Conservation (phyloP, 1,140 invertebrate species). For the Scaptomyza graminum region DNA sequence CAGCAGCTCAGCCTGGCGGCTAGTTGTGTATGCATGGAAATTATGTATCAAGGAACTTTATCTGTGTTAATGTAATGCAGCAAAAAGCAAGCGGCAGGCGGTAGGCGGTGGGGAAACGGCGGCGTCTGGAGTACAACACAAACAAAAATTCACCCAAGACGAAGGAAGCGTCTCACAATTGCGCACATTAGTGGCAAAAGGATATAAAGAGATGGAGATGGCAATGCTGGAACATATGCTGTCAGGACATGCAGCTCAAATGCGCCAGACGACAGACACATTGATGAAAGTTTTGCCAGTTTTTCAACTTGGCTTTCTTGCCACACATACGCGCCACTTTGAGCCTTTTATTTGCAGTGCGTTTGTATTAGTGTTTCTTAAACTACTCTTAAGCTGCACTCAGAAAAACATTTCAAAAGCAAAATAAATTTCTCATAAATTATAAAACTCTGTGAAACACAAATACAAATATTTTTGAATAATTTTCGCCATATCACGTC, state of each 20-base stretch:
- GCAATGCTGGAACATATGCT: slow-evolving; percentile 13
- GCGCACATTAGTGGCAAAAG: slow-evolving; percentile 48
- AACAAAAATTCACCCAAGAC: slow-evolving; percentile 28
- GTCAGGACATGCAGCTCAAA: slow-evolving; percentile 27
- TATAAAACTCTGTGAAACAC: no score
- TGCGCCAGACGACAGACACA: slow-evolving; percentile 47
- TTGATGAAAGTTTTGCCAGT: slow-evolving; percentile 64
- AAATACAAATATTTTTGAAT: no score
- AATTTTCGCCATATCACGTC: neutral
- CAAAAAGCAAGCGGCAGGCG: slow-evolving; percentile 55
- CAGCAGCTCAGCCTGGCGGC: slow-evolving; percentile 35
- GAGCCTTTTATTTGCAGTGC: slow-evolving; percentile 52
- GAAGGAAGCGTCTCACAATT: slow-evolving; percentile 55
- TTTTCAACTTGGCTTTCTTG: slow-evolving; percentile 31
- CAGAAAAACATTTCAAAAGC: no score
- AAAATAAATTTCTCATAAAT: no score
- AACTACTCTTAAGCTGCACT: neutral
- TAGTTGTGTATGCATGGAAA: slow-evolving; percentile 74
- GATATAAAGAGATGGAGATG: neutral
- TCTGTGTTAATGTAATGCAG: slow-evolving; percentile 82
- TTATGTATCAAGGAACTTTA: slow-evolving; percentile 83
- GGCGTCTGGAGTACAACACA: slow-evolving; percentile 24
- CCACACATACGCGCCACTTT: slow-evolving; percentile 53
- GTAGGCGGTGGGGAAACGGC: slow-evolving; percentile 26
- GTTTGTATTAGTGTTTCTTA: slow-evolving; percentile 33